Evolutionary conservation across 2,888 invertebrate genomes (phyloP), one percentile per base, ranked within the genome.

Genomic region (Ectemnius cavifrons): DNA sequence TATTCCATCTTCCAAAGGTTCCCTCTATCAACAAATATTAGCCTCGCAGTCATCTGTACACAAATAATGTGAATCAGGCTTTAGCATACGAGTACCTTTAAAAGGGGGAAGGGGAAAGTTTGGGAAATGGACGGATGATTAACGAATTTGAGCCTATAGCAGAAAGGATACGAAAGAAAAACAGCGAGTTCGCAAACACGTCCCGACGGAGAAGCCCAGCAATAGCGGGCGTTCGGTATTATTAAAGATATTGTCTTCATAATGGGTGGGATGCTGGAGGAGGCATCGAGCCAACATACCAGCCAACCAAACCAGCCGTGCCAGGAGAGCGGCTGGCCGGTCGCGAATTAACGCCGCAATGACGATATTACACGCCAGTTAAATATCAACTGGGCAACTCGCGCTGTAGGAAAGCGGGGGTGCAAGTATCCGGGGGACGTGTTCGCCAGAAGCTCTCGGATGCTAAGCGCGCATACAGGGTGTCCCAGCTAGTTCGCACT

Each of bases 361-460:
- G 57, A 61, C 70, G 71, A 74, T 78, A 74, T 78, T 78, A 78
- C 71, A 64, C 49, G 58, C 46, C 64, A 66, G 64, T 78, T 70
- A 74, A 73, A 74, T 78, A 78, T 70, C 77, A 77, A 77, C 75
- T 66, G 66, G 65, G 58, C 57, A 23, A 27, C 63, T 27, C 76
- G 8, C 37, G 37, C 37, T 37, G 37, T 37, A 37, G 37, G 37
- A 37, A 37, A 37, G 8, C 37, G 8, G 8, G 37, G 37, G 37
- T 37, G 37, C 37, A 37, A 11, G 37, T 37, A 6, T 37, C 37
- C 37, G 37, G 37, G 37, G 37, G 37, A 37, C 37, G 37, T 37
- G 37, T 37, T 37, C 37, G 37, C 37, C 37, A 37, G 37, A 37
- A 37, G 37, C 37, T 37, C 37, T 37, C 37, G 37, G 37, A 37